Percentiles rank a stretch among this genome's conserved stretches.
These are phyloP conservation scores for Imbricaverruca yamaguchii DNA, from an alignment of 2,888 invertebrate genomes.

Conservation along the genomic window DNA sequence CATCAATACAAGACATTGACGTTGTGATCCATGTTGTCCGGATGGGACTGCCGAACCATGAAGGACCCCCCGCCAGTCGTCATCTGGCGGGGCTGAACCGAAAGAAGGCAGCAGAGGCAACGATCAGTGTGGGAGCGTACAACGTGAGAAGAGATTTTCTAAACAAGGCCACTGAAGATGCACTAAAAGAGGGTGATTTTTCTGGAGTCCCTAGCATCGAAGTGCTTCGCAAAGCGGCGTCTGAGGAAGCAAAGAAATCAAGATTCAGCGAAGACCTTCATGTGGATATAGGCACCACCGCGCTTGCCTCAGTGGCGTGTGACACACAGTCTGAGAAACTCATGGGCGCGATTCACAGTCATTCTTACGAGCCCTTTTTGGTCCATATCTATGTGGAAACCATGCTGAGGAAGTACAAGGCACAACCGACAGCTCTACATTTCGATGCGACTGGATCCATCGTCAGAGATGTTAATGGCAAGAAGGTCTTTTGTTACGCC, in stretches of 20 bases:
- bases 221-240: background rate
- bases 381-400: background rate
- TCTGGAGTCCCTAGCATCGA: background rate
- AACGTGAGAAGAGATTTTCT: too few relatives aligned
- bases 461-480: background rate
- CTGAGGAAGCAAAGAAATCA: background rate
- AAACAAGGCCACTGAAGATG: too few relatives aligned
- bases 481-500: background rate
- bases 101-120: too few relatives aligned
- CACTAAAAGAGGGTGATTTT: too few relatives aligned
- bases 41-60: too few relatives aligned
- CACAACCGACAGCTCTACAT: background rate
- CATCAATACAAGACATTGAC: too few relatives aligned
- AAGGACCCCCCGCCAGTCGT: too few relatives aligned
- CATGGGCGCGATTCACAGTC: background rate
- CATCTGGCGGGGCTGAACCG: too few relatives aligned
- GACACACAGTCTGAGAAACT: background rate
- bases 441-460: background rate
- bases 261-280: background rate
- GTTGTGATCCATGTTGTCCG: too few relatives aligned
- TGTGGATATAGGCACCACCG: background rate
- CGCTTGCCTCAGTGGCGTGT: background rate
- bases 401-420: background rate
- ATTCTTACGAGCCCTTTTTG: background rate
- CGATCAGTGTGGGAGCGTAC: too few relatives aligned